A percentile compares a stretch with the other conserved stretches of the same genome.
Conservation (phyloP, 2,797 vertebrate species). For the Pantherophis alleghaniensis region DNA sequence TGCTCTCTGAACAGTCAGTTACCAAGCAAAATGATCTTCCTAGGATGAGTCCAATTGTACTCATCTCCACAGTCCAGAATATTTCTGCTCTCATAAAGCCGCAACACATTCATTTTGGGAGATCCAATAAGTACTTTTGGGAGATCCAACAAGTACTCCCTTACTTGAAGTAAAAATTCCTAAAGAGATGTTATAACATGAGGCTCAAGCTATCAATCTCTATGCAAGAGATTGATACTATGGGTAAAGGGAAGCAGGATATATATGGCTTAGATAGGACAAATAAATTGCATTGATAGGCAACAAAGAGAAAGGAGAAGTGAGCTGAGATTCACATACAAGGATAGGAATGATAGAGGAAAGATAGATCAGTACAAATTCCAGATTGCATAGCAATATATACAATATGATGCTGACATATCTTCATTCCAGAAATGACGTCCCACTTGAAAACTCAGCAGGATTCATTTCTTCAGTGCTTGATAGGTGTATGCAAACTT, state of each 20-base stretch:
- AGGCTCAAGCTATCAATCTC: neutral
- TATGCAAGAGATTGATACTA: neutral
- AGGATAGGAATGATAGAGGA: neutral
- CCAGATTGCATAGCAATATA: neutral
- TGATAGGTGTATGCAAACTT: neutral
- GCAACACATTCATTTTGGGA: neutral
- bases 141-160: neutral
- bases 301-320: constrained; percentile 32
- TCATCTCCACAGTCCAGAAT: neutral
- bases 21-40: neutral
- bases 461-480: neutral
- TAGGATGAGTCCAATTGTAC: neutral
- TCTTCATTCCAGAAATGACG: neutral
- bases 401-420: neutral
- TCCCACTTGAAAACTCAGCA: constrained; percentile 11
- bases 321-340: constrained; percentile 25
- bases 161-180: neutral
- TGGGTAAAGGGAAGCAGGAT: neutral
- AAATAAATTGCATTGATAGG: constrained; percentile 38
- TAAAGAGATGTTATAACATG: neutral
- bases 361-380: neutral
- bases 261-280: constrained; percentile 8
- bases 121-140: neutral
- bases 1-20: neutral
- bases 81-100: neutral